Conservation (phyloP, 2,113 vertebrate genomes). For the Suncus etruscus region DNA sequence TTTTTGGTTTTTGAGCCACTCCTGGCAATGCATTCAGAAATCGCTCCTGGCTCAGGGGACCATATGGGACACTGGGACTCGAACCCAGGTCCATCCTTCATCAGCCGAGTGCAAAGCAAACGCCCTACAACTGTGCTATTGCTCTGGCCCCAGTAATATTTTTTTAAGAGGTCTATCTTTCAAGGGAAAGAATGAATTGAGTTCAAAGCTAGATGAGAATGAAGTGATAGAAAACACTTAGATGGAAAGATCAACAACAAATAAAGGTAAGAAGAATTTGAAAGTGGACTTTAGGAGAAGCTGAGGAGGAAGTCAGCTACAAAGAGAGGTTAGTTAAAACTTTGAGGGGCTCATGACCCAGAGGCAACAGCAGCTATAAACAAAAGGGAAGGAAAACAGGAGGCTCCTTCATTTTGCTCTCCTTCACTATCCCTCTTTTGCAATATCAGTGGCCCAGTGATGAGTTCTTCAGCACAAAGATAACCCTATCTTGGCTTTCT, state of each 20-base stretch:
- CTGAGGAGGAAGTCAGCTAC: not conserved
- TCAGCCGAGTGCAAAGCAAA: too few species aligned
- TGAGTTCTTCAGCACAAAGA: constrained; percentile 4
- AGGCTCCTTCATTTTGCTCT: not conserved
- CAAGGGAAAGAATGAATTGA: not conserved
- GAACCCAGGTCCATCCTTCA: too few species aligned
- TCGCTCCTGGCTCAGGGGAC: too few species aligned
- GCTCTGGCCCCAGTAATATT: too few species aligned
- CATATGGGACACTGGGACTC: too few species aligned
- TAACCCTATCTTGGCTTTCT: constrained; percentile 6
- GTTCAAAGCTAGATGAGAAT: not conserved
- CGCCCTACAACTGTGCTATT: too few species aligned
- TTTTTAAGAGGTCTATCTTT: not conserved
- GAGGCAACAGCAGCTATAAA: not conserved
- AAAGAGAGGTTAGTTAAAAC: not conserved
- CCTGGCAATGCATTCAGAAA: too few species aligned
- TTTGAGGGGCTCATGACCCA: not conserved
- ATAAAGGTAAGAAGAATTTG: not conserved
- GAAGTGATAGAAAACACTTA: not conserved
- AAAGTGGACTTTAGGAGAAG: not conserved
- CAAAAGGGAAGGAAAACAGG: too few species aligned
- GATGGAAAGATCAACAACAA: not conserved
- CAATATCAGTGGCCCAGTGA: not conserved
- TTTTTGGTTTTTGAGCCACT: too few species aligned
- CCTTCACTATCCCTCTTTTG: not conserved